Base-by-base conservation (phyloP, 2,113 vertebrate genomes). In the Perca flavescens region DNA sequence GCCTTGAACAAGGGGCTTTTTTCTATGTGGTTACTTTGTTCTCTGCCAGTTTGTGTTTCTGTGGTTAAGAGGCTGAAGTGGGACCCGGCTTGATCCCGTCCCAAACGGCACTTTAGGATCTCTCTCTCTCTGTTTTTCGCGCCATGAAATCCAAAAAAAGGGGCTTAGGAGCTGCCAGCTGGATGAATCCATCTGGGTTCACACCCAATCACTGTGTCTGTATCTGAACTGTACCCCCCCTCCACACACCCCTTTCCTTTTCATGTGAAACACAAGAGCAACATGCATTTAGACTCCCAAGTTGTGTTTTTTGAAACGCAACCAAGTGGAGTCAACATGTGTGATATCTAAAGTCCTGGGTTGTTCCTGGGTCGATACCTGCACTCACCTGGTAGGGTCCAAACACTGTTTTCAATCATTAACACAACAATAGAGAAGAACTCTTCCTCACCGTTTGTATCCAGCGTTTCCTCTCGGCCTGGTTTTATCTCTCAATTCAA, bases 151-250 rank as follows among this genome's bases (percentile, higher is more conserved):
- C 47, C 25, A 65, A 57, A 16, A 36, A 58, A 17, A 36, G n/a
- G 50, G 47, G 67, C 76, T 8, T 1, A 14, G 84, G 86, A 88
- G 84, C 91, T 88, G 80, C 93, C 93, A 92, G 86, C 85, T 83
- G 92, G 77, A 83, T 16, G 58, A 46, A 49, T 89, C 80, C 47
- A 21, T 57, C 36, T 70, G 64, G 82, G 91, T 91, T 94, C 86
- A 86, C 92, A 87, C 61, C 75, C 65, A 60, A 82, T 92, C 91
- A 50, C 77, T 90, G 93, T 91, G 93, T 94, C 91, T 93, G 86
- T 84, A 66, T 93, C 88, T 80, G 80, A 66, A 64, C 83, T 80
- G 40, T 28, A 43, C 65, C 60, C 28, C 10, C n/a, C 47, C 19
- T 68, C 53, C 28, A 28, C 28, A 28, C 28, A 28, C 60, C 22